These are phyloP conservation scores for Apteryx mantelli DNA, from an alignment of 2,113 vertebrate species.

Conservation along the genomic window DNA sequence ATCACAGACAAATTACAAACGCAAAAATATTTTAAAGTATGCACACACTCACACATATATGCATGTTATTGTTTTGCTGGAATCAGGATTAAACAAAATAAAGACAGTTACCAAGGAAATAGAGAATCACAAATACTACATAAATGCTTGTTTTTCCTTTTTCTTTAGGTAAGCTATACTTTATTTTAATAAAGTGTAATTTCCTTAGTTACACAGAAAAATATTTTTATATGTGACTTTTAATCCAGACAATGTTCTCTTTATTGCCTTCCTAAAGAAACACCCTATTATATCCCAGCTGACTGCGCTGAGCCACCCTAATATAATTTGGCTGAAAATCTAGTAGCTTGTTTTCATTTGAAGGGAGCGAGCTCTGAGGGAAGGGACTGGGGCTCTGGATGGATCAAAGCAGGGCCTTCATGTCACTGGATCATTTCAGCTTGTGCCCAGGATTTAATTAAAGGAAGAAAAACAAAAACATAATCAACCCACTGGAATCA, in stretches of 20 bases:
- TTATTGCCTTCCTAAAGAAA: conserved; percentile 53
- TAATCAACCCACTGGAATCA: neutral
- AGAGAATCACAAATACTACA: neutral
- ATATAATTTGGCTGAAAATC: conserved; percentile 50
- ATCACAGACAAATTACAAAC: neutral
- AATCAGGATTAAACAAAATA: neutral
- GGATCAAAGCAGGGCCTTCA: conserved; percentile 48
- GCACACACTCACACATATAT: neutral
- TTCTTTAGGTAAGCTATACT: conserved; percentile 10
- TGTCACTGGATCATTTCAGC: neutral
- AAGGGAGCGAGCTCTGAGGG: neutral
- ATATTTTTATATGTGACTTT: conserved; percentile 34
- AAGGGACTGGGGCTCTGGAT: neutral
- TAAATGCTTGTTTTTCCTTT: neutral
- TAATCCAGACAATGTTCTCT: conserved; percentile 47
- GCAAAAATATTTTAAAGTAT: neutral
- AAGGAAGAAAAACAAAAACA: conserved; percentile 29
- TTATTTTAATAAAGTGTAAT: conserved; percentile 30
- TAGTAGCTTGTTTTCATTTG: conserved; percentile 36
- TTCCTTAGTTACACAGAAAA: conserved; percentile 28
- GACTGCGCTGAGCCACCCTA: conserved; percentile 1
- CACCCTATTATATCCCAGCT: conserved; percentile 28
- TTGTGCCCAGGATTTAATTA: conserved; percentile 34
- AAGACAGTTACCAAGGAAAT: conserved; percentile 33
- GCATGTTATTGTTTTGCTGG: neutral